A percentile compares a stretch with the other conserved stretches of the same genome.
Conservation (phyloP, 2,113 vertebrate species). For the Prionailurus viverrinus region DNA sequence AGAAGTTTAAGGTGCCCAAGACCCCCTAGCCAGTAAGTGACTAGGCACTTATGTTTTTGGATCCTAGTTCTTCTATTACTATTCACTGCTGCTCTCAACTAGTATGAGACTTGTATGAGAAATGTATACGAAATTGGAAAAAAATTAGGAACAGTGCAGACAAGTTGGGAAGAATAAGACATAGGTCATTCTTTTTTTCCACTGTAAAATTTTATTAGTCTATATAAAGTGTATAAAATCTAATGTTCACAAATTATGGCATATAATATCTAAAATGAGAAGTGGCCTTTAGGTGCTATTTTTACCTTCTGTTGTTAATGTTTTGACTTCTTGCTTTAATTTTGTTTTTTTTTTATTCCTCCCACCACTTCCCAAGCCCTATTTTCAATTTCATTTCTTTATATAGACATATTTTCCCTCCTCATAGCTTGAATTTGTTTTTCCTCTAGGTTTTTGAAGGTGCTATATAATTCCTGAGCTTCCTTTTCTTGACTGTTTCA, state of each 20-base stretch:
- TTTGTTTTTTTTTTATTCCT: background rate
- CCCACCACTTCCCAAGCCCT: background rate
- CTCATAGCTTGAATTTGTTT: background rate
- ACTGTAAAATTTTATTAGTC: background rate
- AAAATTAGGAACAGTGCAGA: background rate
- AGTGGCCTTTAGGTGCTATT: background rate
- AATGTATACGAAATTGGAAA: background rate
- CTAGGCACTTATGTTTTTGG: background rate
- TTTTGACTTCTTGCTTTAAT: background rate
- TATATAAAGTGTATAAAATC: slow-evolving; percentile 9
- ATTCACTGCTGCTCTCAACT: background rate
- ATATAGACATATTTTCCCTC: background rate
- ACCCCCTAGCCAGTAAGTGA: background rate
- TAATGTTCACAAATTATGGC: background rate
- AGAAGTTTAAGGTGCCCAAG: background rate
- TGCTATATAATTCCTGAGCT: background rate
- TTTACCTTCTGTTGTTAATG: background rate
- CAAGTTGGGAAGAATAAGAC: background rate
- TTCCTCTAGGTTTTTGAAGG: background rate
- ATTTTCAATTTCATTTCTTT: background rate
- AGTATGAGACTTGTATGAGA: background rate
- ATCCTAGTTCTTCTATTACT: background rate
- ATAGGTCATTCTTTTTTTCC: background rate
- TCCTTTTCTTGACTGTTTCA: background rate
- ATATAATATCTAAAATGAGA: background rate